phyloP scores from a whole-genome alignment of 2,113 vertebrate species.

The Sterrhoptilus dennistouni region DNA sequence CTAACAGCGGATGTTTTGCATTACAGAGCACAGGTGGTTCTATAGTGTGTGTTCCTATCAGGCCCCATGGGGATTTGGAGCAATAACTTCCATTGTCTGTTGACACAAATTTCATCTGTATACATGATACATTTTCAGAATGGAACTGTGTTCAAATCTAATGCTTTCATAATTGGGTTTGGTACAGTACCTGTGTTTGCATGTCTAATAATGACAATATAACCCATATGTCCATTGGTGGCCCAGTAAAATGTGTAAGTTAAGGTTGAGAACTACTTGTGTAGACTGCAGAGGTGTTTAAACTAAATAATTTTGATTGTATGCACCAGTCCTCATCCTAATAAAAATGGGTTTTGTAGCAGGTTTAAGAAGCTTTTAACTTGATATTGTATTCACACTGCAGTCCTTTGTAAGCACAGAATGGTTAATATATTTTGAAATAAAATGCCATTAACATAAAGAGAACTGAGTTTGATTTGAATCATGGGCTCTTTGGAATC shows the following conservation, averaged over 20 bases:
- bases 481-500: background rate
- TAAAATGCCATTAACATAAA: constrained; percentile 67
- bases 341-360: constrained; percentile 52
- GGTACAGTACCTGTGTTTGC: constrained; percentile 1
- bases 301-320: background rate
- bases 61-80: constrained; percentile 8
- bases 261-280: background rate
- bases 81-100: constrained; percentile 28
- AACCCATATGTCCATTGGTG: background rate
- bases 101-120: constrained; percentile 1
- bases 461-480: background rate
- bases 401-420: constrained; percentile 73
- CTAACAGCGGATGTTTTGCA: background rate
- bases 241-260: background rate
- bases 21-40: background rate
- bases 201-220: constrained; percentile 11
- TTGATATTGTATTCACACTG: constrained; percentile 42
- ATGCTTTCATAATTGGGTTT: background rate
- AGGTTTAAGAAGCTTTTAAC: constrained; percentile 67
- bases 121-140: constrained; percentile 1
- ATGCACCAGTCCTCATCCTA: constrained; percentile 18
- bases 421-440: constrained; percentile 79
- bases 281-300: constrained; percentile 18
- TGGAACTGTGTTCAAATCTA: background rate
- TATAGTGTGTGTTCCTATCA: background rate